A percentile compares a stretch with the other conserved stretches of the same genome.
These are phyloP conservation scores for Hemitrygon akajei DNA, from an alignment of 2,797 vertebrate species.

Conservation along the genomic window DNA sequence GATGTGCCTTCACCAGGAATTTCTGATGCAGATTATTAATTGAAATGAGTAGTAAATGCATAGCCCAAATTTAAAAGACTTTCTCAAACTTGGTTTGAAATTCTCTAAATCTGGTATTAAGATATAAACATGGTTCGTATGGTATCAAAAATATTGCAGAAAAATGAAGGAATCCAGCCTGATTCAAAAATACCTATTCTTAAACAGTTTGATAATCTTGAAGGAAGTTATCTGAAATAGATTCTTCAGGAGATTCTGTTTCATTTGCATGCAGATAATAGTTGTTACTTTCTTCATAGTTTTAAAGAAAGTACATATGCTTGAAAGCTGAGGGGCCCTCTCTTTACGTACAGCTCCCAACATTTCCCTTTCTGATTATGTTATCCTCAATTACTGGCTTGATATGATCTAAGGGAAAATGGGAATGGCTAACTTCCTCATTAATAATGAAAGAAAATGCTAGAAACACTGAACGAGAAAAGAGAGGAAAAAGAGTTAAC, in stretches of 20 bases:
- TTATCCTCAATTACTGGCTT: neutral
- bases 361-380: no score
- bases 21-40: neutral
- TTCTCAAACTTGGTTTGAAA: neutral
- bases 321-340: neutral
- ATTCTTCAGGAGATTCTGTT: neutral
- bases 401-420: neutral
- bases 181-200: no score
- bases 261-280: neutral
- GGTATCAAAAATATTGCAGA: neutral
- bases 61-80: neutral
- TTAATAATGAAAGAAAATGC: no score
- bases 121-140: neutral
- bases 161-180: neutral
- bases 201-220: neutral
- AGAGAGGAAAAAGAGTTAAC: no score
- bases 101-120: neutral
- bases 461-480: no score
- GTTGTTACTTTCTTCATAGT: neutral
- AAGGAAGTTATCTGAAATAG: neutral
- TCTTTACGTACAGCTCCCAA: neutral
- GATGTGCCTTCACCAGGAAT: neutral
- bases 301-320: neutral
- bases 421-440: neutral
- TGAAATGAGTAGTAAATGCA: slow-evolving; percentile 8